phyloP scores from a whole-genome alignment of 1,140 invertebrate genomes.

The Bombus impatiens region DNA sequence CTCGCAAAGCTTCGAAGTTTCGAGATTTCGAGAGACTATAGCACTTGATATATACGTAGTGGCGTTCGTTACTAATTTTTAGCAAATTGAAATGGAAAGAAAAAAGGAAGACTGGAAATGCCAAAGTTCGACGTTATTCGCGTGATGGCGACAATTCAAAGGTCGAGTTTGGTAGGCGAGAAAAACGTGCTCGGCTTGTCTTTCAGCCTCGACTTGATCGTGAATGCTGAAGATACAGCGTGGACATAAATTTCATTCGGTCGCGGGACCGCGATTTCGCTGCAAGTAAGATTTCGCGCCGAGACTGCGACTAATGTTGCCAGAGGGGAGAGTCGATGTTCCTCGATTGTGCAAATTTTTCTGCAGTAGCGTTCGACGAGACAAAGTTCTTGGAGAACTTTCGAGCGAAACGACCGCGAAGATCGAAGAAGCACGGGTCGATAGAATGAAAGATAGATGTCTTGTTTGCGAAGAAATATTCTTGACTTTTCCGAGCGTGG shows the following conservation, averaged over 20 bases:
- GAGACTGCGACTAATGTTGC: slow-evolving; percentile 4
- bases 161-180: not conserved
- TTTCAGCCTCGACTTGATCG: not conserved
- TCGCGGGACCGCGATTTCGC: not conserved
- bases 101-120: not conserved
- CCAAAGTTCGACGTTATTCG: slow-evolving; percentile 56
- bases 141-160: slow-evolving; percentile 57
- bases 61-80: too few relatives aligned
- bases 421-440: not conserved
- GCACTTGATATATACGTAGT: too few relatives aligned
- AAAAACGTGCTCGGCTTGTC: not conserved
- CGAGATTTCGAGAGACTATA: too few relatives aligned
- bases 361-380: too few relatives aligned
- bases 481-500: not conserved
- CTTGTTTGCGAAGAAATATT: too few relatives aligned
- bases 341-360: not conserved
- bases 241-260: not conserved
- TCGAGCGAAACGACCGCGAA: not conserved
- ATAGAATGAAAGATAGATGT: not conserved
- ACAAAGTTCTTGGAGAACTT: not conserved
- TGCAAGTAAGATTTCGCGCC: not conserved
- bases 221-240: not conserved
- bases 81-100: not conserved
- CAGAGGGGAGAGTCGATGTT: not conserved
- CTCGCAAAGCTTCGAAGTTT: not conserved